Evolutionary conservation across 2,113 vertebrate species (phyloP).

Genomic region (Tragelaphus strepsiceros): DNA sequence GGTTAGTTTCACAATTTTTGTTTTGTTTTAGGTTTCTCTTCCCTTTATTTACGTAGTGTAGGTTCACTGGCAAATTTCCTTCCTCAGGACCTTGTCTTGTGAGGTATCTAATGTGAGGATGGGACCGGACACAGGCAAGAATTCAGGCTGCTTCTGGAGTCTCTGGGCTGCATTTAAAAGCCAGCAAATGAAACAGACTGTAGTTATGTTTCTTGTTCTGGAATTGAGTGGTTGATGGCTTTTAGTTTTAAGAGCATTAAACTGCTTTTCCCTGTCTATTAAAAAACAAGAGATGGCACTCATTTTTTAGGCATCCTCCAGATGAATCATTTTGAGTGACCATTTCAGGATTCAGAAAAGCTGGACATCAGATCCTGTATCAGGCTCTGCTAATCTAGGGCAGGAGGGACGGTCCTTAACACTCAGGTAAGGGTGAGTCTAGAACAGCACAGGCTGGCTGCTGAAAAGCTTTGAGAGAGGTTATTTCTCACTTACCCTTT

Average conservation of each 20-base stretch:
- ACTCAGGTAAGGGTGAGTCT: background rate
- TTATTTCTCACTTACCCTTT: background rate
- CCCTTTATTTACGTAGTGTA: background rate
- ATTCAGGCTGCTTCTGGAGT: background rate
- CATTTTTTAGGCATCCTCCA: background rate
- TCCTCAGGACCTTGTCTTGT: background rate
- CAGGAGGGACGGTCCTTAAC: background rate
- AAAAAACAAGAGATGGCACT: background rate
- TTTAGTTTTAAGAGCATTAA: conserved; percentile 17
- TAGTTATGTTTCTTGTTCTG: background rate
- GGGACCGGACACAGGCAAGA: background rate
- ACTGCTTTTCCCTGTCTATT: background rate
- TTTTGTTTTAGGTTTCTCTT: conserved; percentile 28
- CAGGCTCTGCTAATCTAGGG: background rate
- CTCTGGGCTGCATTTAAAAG: background rate
- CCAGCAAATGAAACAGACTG: background rate
- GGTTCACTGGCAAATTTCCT: conserved; percentile 11
- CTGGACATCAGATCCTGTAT: background rate
- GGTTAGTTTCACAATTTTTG: background rate
- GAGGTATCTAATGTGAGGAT: background rate
- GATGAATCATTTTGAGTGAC: background rate
- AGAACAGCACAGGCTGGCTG: background rate
- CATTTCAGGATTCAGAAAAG: background rate
- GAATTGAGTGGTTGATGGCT: background rate
- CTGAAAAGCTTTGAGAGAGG: background rate